Evolutionary conservation across 2,888 invertebrate species (phyloP).

Genomic region (Xestia xanthographa): DNA sequence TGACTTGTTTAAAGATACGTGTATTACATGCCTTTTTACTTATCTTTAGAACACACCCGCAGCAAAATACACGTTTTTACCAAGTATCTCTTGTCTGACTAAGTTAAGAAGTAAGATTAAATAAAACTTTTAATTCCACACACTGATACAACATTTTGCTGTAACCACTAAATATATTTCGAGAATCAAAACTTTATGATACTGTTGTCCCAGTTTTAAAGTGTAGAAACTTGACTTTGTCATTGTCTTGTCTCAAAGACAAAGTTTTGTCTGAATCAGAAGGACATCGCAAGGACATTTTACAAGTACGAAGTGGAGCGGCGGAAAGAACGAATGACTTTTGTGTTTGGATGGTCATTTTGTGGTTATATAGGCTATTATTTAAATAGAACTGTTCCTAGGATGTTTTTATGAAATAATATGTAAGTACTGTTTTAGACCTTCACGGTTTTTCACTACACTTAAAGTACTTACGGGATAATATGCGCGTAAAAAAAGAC

Average conservation of each 20-base stretch:
- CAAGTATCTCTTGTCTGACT: background rate
- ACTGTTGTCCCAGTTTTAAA: constrained; percentile 50
- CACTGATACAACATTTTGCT: constrained; percentile 24
- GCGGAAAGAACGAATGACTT: constrained; percentile 22
- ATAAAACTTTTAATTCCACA: constrained; percentile 39
- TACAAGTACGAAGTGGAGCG: constrained; percentile 24
- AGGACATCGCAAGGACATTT: constrained; percentile 42
- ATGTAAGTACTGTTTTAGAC: no score
- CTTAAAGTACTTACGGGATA: no score
- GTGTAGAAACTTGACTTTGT: constrained; percentile 48
- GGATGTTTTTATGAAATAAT: background rate
- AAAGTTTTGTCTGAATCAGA: constrained; percentile 50
- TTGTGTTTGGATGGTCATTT: constrained; percentile 40
- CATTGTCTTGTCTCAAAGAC: constrained; percentile 51
- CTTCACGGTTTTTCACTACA: no score
- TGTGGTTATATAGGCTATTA: constrained; percentile 16
- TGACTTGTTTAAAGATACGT: no score
- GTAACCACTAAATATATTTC: constrained; percentile 41
- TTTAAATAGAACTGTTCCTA: background rate
- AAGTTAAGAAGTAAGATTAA: background rate
- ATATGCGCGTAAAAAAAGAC: no score
- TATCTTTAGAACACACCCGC: constrained; percentile 4
- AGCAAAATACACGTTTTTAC: background rate
- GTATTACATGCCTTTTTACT: background rate
- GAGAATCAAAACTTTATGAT: constrained; percentile 45